Evolutionary conservation across 2,888 invertebrate species (phyloP).

Genomic region (Mesopsocus fuscifrons): DNA sequence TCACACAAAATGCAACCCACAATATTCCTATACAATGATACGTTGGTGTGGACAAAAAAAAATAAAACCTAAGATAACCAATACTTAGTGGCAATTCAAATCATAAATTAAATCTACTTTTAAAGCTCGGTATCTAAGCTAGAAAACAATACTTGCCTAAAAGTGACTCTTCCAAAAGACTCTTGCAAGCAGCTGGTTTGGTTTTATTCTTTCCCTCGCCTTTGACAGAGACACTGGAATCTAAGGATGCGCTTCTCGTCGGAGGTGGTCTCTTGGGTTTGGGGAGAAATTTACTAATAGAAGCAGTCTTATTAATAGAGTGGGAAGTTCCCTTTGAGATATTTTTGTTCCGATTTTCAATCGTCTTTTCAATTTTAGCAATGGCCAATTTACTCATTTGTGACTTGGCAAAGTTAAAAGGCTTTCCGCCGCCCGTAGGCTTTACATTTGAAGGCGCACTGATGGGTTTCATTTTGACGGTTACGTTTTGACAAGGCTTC

Average conservation of each 20-base stretch:
- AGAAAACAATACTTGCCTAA: conserved; percentile 4
- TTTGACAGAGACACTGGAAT: background rate
- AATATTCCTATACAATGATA: no score
- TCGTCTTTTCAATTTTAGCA: background rate
- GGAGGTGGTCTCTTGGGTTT: background rate
- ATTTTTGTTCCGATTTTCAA: background rate
- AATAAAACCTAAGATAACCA: no score
- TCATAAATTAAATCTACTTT: no score
- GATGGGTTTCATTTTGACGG: no score
- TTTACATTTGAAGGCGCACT: no score
- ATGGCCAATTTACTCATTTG: background rate
- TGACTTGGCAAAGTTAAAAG: conserved; percentile 1
- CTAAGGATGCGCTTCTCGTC: conserved; percentile 4
- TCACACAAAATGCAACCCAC: no score
- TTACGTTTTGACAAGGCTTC: no score
- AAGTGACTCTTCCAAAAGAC: conserved; percentile 3
- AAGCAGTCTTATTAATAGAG: background rate
- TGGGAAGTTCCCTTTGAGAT: background rate
- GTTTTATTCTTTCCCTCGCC: background rate
- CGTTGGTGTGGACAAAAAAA: no score
- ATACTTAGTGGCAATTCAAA: no score
- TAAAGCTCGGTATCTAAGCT: no score
- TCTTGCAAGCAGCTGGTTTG: background rate
- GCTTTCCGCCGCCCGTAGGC: background rate
- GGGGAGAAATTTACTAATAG: background rate